Conservation (phyloP, 1,140 invertebrate genomes). For the Cherax destructor region DNA sequence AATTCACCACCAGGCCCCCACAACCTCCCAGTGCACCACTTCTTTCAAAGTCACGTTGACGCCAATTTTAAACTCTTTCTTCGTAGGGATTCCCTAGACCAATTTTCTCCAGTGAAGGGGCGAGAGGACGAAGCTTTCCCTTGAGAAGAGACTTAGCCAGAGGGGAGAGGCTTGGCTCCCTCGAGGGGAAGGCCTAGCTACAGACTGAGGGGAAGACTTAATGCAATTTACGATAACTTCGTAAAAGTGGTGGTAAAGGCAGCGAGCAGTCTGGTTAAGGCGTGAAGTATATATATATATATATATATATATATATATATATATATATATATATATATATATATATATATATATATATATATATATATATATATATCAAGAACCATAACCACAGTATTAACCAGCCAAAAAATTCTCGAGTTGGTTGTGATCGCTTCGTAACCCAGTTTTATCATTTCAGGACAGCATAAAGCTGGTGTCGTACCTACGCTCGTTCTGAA, state of each 20-base stretch:
- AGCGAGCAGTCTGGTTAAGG: no score
- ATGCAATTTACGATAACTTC: neutral
- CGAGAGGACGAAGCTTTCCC: neutral
- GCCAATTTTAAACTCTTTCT: conserved; percentile 18
- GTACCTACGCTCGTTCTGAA: no score
- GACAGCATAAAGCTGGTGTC: no score
- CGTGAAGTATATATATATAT: no score
- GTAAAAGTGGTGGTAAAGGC: neutral
- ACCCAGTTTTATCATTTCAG: no score
- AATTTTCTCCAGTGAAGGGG: conserved; percentile 27
- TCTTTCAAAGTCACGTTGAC: conserved; percentile 30
- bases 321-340: no score
- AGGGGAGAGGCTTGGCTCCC: neutral
- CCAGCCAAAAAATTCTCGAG: no score
- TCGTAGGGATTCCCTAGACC: neutral
- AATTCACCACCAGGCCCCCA: neutral
- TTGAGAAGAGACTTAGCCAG: neutral
- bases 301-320: no score
- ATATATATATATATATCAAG: no score
- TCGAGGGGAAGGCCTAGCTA: neutral
- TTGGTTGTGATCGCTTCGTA: no score
- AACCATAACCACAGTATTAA: no score
- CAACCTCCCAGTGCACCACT: neutral
- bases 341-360: no score
- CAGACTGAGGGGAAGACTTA: neutral